A percentile compares a stretch with the other conserved stretches of the same genome.
phyloP scores from a whole-genome alignment of 2,113 vertebrate species.

The Xiphophorus couchianus region DNA sequence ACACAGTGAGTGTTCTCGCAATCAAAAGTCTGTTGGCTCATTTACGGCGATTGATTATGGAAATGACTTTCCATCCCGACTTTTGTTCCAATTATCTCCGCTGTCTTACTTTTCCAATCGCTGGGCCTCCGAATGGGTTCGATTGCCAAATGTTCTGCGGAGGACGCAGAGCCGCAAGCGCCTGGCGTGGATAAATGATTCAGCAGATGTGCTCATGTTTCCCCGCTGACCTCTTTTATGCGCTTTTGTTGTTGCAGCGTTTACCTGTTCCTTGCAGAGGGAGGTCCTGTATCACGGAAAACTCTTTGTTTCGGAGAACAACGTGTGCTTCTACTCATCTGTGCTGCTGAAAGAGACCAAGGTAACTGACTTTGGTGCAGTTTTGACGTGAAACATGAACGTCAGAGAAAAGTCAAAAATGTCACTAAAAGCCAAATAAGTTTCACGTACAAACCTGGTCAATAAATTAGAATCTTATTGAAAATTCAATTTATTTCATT shows the following conservation, averaged over 20 bases:
- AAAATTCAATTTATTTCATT: not conserved
- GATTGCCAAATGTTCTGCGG: constrained; percentile 7
- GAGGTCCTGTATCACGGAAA: constrained; percentile 85
- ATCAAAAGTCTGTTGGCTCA: constrained; percentile 8
- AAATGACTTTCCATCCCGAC: constrained; percentile 17
- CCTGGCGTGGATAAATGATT: constrained; percentile 13
- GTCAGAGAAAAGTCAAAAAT: not conserved
- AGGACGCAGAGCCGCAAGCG: constrained; percentile 7
- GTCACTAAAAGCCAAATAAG: not conserved
- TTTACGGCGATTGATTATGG: constrained; percentile 35
- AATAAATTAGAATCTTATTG: no score
- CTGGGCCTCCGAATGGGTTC: constrained; percentile 5
- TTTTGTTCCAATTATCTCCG: constrained; percentile 20
- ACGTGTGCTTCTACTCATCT: constrained; percentile 84
- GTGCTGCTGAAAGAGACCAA: constrained; percentile 86
- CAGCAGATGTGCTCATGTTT: constrained; percentile 7
- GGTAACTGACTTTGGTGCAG: constrained; percentile 66
- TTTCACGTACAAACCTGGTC: not conserved
- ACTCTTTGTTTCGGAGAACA: constrained; percentile 78
- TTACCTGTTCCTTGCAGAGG: constrained; percentile 84
- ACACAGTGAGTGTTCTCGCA: constrained; percentile 71
- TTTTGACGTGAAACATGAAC: not conserved
- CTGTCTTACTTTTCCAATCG: constrained; percentile 8
- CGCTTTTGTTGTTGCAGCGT: constrained; percentile 60
- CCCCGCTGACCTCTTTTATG: constrained; percentile 6